phyloP scores from a whole-genome alignment of 2,797 vertebrate species.

The Cossypha polioptera region DNA sequence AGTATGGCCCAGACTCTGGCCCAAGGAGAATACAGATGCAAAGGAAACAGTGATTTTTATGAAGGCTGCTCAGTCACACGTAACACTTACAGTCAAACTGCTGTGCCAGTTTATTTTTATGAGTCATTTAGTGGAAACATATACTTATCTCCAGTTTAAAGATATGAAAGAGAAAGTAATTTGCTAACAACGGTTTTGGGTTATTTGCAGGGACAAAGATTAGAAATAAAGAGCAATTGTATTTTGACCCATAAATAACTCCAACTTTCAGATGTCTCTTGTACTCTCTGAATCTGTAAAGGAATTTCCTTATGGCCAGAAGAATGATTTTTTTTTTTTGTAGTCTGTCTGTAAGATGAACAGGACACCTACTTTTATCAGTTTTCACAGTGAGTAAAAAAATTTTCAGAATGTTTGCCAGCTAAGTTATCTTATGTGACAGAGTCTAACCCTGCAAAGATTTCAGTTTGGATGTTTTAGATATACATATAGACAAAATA shows the following conservation, averaged over 20 bases:
- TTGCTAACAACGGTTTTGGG: neutral
- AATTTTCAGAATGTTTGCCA: neutral
- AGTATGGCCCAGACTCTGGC: neutral
- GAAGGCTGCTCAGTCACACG: neutral
- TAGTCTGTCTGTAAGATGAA: neutral
- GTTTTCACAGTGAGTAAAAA: neutral
- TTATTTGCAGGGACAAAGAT: constrained; percentile 10
- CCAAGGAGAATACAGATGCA: neutral
- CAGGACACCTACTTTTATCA: neutral
- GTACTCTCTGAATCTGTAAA: neutral
- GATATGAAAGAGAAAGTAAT: neutral
- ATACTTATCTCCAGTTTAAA: constrained; percentile 15
- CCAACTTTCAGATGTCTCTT: neutral
- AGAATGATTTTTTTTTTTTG: neutral
- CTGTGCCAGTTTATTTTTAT: neutral
- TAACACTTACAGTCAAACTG: neutral
- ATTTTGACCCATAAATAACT: constrained; percentile 15
- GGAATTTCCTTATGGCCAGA: neutral
- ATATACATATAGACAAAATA: neutral
- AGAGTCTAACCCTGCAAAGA: neutral
- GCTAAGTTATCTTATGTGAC: neutral
- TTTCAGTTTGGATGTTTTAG: constrained; percentile 22
- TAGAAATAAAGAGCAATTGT: constrained; percentile 21
- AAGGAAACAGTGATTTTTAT: neutral
- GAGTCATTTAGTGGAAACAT: constrained; percentile 1